A percentile compares a stretch with the other conserved stretches of the same genome.
Conservation (phyloP, 1,140 invertebrate species). For the Hycleus phaleratus region DNA sequence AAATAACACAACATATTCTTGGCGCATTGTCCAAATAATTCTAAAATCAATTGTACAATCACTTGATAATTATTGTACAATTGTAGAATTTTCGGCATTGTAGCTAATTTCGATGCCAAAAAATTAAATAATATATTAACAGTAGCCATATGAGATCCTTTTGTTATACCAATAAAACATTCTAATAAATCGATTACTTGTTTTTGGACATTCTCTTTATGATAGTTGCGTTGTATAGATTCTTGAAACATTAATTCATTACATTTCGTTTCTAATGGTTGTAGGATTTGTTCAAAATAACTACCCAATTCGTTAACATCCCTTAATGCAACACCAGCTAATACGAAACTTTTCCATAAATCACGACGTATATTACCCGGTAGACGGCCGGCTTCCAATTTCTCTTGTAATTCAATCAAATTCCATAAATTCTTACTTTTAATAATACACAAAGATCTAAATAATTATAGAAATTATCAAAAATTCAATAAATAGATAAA, state of each 20-base stretch:
- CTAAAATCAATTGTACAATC: slow-evolving; percentile 69
- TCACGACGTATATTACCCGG: slow-evolving; percentile 46
- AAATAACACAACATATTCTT: slow-evolving; percentile 62
- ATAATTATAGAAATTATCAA: slow-evolving; percentile 10
- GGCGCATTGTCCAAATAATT: slow-evolving; percentile 65
- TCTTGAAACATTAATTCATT: slow-evolving; percentile 48
- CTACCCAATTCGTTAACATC: slow-evolving; percentile 30
- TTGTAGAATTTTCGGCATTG: slow-evolving; percentile 59
- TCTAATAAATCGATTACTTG: slow-evolving; percentile 59
- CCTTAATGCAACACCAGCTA: slow-evolving; percentile 42
- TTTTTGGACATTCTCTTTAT: slow-evolving; percentile 50
- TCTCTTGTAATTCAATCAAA: slow-evolving; percentile 37
- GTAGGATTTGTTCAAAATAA: slow-evolving; percentile 52
- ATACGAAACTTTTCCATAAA: slow-evolving; percentile 47
- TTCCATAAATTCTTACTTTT: slow-evolving; percentile 43
- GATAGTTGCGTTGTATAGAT: slow-evolving; percentile 50
- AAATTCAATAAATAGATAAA: neutral
- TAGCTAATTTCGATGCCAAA: slow-evolving; percentile 54
- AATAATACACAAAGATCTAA: slow-evolving; percentile 36
- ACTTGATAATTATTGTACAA: slow-evolving; percentile 76
- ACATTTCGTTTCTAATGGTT: slow-evolving; percentile 53
- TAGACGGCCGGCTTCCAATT: slow-evolving; percentile 40
- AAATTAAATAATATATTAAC: slow-evolving; percentile 56
- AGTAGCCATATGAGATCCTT: slow-evolving; percentile 51
- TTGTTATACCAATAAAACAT: slow-evolving; percentile 56